phyloP scores from a whole-genome alignment of 2,888 invertebrate species.

The Thalpophila matura region DNA sequence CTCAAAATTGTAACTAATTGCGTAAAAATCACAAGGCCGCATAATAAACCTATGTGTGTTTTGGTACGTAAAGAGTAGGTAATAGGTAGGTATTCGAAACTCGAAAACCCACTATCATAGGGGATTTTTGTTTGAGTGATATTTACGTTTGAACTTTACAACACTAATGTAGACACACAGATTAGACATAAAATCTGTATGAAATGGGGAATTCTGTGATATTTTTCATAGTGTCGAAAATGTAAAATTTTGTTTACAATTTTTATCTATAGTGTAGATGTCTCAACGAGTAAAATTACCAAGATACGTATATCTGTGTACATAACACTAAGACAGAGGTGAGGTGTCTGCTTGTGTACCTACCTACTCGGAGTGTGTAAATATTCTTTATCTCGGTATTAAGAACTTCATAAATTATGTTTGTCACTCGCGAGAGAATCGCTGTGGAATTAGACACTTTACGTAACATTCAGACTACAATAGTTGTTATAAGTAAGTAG shows the following conservation, averaged over 20 bases:
- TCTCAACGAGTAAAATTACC: constrained; percentile 87
- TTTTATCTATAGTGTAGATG: constrained; percentile 85
- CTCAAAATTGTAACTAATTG: constrained; percentile 17
- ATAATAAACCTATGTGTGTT: constrained; percentile 34
- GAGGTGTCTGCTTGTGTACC: constrained; percentile 84
- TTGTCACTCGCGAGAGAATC: constrained; percentile 87
- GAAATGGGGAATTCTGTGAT: constrained; percentile 69
- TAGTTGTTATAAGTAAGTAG: constrained; percentile 3
- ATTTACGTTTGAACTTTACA: constrained; percentile 64
- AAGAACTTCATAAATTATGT: constrained; percentile 91
- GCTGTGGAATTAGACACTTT: constrained; percentile 74
- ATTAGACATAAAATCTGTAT: constrained; percentile 68
- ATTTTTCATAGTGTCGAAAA: constrained; percentile 73
- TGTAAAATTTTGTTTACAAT: constrained; percentile 80
- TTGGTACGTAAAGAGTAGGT: constrained; percentile 27
- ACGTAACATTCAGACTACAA: constrained; percentile 68
- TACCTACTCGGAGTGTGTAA: constrained; percentile 84
- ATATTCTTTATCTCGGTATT: constrained; percentile 89
- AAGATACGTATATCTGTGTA: constrained; percentile 87
- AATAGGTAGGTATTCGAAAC: constrained; percentile 45
- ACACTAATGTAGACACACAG: constrained; percentile 64
- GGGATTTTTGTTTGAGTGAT: constrained; percentile 51
- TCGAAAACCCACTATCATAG: constrained; percentile 55
- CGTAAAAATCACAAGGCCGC: constrained; percentile 34
- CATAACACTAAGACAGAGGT: constrained; percentile 87